Evolutionary conservation across 2,888 invertebrate genomes (phyloP), one percentile per base, ranked within the genome.

Genomic region (Oscheius myriophilus): DNA sequence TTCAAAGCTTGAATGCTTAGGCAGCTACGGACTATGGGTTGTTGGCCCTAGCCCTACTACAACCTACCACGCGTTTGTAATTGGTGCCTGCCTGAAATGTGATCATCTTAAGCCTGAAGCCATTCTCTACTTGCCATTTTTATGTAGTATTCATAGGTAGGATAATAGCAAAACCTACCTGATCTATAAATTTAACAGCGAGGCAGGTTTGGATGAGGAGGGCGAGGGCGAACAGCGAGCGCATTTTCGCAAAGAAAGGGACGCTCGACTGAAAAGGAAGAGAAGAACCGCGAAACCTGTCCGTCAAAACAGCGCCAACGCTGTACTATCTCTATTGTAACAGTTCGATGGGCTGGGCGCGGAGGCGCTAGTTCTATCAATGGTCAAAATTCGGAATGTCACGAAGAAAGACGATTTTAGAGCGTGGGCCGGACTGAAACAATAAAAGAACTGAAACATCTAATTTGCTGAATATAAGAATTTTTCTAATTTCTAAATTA

Each of bases 221-320:
- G 12, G 26, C 61, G 21, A 61, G 26, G 25, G 26, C 18, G 61
- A 61, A 46, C 46, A 49, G 49, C 45, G 49, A 46, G 25, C 61
- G 33, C 61, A 61, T 61, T 61, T 46, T 61, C 61, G 46, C 46
- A 41, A 43, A 46, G 49, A n/a, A 18, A 46, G 61, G 33, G 33
- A 26, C 61, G 61, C 61, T 49, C 46, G 21, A 23, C 49, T 39
- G 46, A 49, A 57, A 42, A 57, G 57, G 43, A 57, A 57, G 49
- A 61, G 61, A 61, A 61, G 61, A 61, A 61, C 61, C 46, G 33
- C 61, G 46, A 61, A 61, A 61, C 61, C 61, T 61, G 61, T 61
- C 61, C 49, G 61, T 61, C 61, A 61, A 61, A 61, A 61, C 46
- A 61, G 45, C 59, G 49, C n/a, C 49, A 39, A 49, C 21, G 16